Percentiles rank a stretch among this genome's conserved stretches.
Evolutionary conservation across 2,888 invertebrate genomes (phyloP).

Genomic region (Hypolimnas misippus): DNA sequence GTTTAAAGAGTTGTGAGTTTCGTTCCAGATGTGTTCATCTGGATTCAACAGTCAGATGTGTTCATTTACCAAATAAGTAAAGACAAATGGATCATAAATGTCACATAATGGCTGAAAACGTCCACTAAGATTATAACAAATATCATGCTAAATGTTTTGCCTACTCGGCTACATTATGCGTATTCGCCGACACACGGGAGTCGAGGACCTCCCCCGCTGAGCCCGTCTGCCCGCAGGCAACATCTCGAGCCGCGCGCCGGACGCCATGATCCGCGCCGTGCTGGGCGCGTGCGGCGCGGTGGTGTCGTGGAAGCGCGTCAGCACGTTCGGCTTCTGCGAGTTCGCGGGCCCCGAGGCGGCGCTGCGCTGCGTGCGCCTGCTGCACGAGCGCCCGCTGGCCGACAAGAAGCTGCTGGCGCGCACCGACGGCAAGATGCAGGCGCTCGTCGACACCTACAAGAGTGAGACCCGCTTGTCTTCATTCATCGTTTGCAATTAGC

Average conservation of each 20-base stretch:
- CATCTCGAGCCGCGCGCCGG: conserved; percentile 97
- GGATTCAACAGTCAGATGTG: no score
- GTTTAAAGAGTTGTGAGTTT: no score
- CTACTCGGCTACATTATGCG: not conserved
- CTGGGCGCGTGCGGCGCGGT: conserved; percentile 97
- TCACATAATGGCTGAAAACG: no score
- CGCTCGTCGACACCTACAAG: conserved; percentile 96
- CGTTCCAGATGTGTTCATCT: no score
- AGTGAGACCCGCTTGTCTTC: conserved; percentile 73
- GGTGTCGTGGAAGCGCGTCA: conserved; percentile 98
- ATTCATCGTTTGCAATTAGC: no score
- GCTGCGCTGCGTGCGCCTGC: conserved; percentile 94
- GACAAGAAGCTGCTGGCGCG: conserved; percentile 97
- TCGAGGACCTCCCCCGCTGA: no score
- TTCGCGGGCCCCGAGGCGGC: conserved; percentile 97
- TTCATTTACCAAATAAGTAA: no score
- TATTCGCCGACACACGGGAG: not conserved
- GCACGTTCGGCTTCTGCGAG: conserved; percentile 99
- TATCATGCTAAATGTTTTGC: not conserved
- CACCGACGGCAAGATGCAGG: conserved; percentile 98
- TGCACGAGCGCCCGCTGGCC: conserved; percentile 96
- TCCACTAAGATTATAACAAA: conserved; percentile 52
- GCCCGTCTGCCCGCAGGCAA: conserved; percentile 84
- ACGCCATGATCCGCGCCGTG: conserved; percentile 96
- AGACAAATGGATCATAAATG: no score